phyloP scores from a whole-genome alignment of 1,140 invertebrate genomes.

The Oncopodura yosiiana region DNA sequence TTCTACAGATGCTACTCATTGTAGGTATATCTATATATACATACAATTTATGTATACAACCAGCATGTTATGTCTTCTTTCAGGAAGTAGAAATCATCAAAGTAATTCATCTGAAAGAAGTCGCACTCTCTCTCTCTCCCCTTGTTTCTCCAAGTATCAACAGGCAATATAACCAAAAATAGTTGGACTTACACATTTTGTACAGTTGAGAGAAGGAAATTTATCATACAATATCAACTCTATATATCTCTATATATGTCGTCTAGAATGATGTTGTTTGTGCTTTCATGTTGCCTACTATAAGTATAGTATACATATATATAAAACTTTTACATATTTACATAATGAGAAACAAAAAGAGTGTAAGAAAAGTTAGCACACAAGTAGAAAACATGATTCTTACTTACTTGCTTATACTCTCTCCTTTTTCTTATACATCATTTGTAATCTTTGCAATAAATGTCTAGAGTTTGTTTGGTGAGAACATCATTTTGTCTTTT shows the following conservation, averaged over 20 bases:
- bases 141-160: slow-evolving; percentile 29
- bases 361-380: too few relatives aligned
- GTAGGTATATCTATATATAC: neutral
- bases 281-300: neutral
- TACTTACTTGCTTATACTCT: too few relatives aligned
- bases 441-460: too few relatives aligned
- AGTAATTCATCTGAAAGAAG: slow-evolving; percentile 22
- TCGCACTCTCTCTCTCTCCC: neutral
- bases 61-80: neutral
- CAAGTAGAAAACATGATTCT: too few relatives aligned
- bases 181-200: slow-evolving; percentile 14
- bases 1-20: neutral
- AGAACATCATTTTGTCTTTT: too few relatives aligned
- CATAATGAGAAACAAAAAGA: too few relatives aligned
- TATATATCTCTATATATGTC: neutral
- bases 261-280: neutral
- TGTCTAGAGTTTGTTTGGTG: too few relatives aligned
- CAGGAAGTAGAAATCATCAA: slow-evolving; percentile 31
- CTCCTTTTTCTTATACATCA: too few relatives aligned
- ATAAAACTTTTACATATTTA: too few relatives aligned
- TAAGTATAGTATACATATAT: too few relatives aligned
- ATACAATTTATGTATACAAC: neutral
- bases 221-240: neutral
- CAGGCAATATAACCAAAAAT: slow-evolving; percentile 34
- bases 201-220: neutral